Base-by-base conservation (phyloP, 37 sponge, comb jelly and placozoan genomes). In the Chondrosia reniformis region DNA sequence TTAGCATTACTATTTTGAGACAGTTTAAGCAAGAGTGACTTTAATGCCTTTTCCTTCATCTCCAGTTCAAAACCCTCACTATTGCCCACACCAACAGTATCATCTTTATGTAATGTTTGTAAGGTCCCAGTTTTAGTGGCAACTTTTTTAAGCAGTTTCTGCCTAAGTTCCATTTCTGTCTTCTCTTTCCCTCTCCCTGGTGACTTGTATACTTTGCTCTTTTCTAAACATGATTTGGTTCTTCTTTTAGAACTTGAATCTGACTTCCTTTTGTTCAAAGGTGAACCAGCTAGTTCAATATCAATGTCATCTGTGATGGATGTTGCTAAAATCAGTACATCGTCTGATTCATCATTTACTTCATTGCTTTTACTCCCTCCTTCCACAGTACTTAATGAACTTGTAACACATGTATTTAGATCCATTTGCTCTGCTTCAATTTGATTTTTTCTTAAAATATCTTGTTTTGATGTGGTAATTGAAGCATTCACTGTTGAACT, bases 1-100 rank as follows among this genome's bases (percentile, higher is more conserved):
- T n/a, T n/a, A n/a, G n/a, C n/a, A n/a, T n/a, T n/a, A n/a, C n/a
- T n/a, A n/a, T n/a, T n/a, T n/a, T n/a, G n/a, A n/a, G n/a, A 25
- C n/a, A 30, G n/a, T 13, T 69, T 69, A 8, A 39, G 39, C 1
- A 69, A 25, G 39, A 69, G 41, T 40, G 72, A 37, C 41, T 34
- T 69, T 21, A 69, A 40, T 22, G 72, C 72, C 43, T 69, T 69
- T 7, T 69, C 72, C 13, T 69, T 69, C 44, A 69, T 69, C 5
- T 40, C 40, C 17, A 69, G 72, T 7, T 69, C 72, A 3, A 69
- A 39, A 1, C 2, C 36, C 7, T 24, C 10, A 69, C 37, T 31
- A 40, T 37, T 37, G 28, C 2, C 33, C 31, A 19, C 2, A 56
- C 7, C 8, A 4, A 6, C 58, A 8, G 58, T 6, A n/a, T n/a